Percentiles rank a stretch among this genome's conserved stretches.
Conservation (phyloP, 2,113 vertebrate species). For the Trematocara nigrifrons region DNA sequence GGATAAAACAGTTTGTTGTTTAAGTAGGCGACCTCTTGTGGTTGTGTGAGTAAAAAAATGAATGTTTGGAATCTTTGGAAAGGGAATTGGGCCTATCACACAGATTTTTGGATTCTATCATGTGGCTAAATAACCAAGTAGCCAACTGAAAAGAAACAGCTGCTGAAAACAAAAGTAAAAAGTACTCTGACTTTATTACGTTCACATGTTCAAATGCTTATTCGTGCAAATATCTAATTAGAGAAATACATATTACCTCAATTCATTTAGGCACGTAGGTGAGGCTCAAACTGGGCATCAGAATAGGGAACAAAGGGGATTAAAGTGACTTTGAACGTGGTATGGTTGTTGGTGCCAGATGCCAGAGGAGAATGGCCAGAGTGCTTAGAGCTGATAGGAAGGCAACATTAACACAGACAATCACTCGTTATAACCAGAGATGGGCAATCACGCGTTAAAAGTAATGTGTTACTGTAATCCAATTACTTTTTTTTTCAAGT, state of each 20-base stretch:
- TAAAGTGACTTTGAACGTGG: not conserved
- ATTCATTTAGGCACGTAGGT: not conserved
- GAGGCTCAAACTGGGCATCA: not conserved
- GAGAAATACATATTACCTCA: not conserved
- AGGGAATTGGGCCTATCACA: not conserved
- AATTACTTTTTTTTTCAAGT: not conserved
- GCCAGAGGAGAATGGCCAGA: not conserved
- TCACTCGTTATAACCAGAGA: not conserved
- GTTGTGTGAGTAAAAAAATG: not conserved
- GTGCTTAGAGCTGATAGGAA: not conserved
- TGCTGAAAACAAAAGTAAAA: not conserved
- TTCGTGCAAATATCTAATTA: not conserved
- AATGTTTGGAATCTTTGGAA: not conserved
- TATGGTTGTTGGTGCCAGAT: not conserved
- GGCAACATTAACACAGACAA: not conserved
- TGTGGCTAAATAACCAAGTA: not conserved
- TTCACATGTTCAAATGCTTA: not conserved
- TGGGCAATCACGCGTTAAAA: fast-evolving
- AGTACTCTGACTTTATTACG: not conserved
- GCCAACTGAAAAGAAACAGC: fast-evolving
- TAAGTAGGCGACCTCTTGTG: not conserved
- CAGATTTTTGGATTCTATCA: not conserved
- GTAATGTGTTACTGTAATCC: not conserved
- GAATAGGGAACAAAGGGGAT: not conserved
- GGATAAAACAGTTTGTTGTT: fast-evolving